Base-by-base conservation (phyloP, 2,888 invertebrate species). In the Galeruca laticollis region DNA sequence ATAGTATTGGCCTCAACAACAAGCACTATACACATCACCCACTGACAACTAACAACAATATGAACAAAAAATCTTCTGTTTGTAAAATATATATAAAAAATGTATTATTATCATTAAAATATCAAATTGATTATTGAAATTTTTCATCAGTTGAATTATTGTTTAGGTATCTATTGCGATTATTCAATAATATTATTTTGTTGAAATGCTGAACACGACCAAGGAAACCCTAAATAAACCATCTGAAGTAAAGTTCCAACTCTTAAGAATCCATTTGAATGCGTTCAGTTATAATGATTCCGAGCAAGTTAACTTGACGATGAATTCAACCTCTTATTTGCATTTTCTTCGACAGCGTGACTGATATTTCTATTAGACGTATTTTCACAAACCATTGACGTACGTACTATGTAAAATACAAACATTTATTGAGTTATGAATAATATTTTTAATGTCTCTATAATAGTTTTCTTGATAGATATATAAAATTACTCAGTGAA, bases 261-360 rank as follows among this genome's bases (percentile, higher is more conserved):
- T 54, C 37, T 60, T 63, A 64, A 68, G 67, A 63, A 71, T 70
- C 68, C 66, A 73, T 69, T 71, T 47, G 67, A 69, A 69, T 61
- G 67, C 69, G 59, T 67, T 64, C 26, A 65, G 65, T 70, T 73
- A 18, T 47, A 73, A 69, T 59, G 71, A 71, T 73, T 71, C 73
- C 69, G 43, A 51, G 64, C 67, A 65, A 73, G 69, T 69, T 71
- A 60, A 52, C 70, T 71, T 60, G 56, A 20, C 40, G 43, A 43
- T n/a, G 70, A 71, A 71, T 73, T 70, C 43, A 66, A 66, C 70
- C 52, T 31, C 63, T 69, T 69, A 67, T 64, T 69, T 61, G 64
- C 66, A 69, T 69, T 54, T 68, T 65, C 73, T 65, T 40, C 59
- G 43, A 57, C 62, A 69, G 62, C 66, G 62, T 67, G 66, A 57